Percentiles rank a stretch among this genome's conserved stretches.
phyloP scores from a whole-genome alignment of 1,140 invertebrate species.

The Sarcophaga peregrina region DNA sequence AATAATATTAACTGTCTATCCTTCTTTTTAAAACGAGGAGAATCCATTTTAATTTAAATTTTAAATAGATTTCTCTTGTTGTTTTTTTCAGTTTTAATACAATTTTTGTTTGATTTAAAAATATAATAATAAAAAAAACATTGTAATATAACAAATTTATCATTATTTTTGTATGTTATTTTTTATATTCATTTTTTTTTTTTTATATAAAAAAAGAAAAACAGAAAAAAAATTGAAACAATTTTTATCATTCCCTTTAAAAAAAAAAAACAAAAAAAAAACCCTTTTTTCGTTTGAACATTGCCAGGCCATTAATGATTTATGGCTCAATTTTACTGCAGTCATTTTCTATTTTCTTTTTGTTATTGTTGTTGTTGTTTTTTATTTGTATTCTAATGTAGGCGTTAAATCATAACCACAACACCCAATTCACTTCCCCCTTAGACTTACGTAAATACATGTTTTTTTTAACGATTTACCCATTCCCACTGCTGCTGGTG shows the following conservation, averaged over 20 bases:
- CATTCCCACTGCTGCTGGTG: neutral
- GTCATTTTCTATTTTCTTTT: neutral
- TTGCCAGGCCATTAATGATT: slow-evolving; percentile 39
- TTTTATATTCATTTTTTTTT: no score
- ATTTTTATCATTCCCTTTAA: neutral
- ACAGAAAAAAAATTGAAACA: no score
- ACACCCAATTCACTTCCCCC: neutral
- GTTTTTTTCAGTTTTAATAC: no score
- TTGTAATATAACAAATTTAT: no score
- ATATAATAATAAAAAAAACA: no score
- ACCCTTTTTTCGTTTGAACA: slow-evolving; percentile 20
- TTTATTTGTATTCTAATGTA: slow-evolving; percentile 14
- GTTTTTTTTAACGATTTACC: neutral
- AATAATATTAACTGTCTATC: no score
- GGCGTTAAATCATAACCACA: neutral
- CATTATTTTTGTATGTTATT: no score
- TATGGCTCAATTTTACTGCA: slow-evolving; percentile 41
- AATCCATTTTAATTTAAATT: no score
- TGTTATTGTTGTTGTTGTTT: neutral
- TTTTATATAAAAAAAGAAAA: neutral
- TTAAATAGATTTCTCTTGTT: no score
- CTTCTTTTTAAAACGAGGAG: no score
- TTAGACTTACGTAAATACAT: neutral
- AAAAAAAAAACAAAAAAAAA: slow-evolving; percentile 3
- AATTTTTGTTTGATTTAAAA: no score